These are phyloP conservation scores for Oreochromis tanganicae DNA, from an alignment of 2,113 vertebrate species.

Conservation along the genomic window DNA sequence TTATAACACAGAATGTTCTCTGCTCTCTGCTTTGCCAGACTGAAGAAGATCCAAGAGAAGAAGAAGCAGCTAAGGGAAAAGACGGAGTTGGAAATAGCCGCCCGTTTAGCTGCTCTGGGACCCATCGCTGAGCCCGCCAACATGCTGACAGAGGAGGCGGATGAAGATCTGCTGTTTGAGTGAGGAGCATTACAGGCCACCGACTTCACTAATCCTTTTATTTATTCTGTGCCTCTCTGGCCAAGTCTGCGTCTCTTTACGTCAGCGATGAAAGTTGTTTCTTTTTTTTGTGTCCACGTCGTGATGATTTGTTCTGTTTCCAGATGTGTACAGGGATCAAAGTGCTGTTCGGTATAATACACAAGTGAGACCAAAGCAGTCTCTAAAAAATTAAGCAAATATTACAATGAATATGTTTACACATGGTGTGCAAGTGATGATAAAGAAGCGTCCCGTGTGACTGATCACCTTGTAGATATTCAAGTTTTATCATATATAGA, in stretches of 20 bases:
- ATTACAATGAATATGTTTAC: conserved; percentile 13
- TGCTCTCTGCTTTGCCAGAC: conserved; percentile 60
- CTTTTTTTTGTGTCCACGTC: conserved; percentile 31
- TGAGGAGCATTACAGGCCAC: conserved; percentile 44
- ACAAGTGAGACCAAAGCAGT: neutral
- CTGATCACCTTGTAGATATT: conserved; percentile 30
- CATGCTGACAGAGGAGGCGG: conserved; percentile 87
- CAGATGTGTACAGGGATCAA: conserved; percentile 4
- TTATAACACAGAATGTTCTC: neutral
- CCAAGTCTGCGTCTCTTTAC: conserved; percentile 27
- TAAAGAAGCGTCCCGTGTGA: conserved; percentile 13
- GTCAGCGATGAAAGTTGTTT: conserved; percentile 21
- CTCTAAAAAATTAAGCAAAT: neutral
- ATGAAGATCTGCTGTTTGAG: conserved; percentile 95
- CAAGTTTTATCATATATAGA: conserved; percentile 1
- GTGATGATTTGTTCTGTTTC: conserved; percentile 44
- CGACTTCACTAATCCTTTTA: conserved; percentile 23
- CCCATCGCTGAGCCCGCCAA: conserved; percentile 82
- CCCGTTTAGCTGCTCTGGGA: conserved; percentile 69
- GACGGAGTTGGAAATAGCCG: conserved; percentile 80
- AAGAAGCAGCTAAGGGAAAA: conserved; percentile 92
- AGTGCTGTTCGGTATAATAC: neutral
- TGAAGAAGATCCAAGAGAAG: conserved; percentile 99
- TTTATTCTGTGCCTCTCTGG: conserved; percentile 72
- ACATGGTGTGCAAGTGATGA: neutral